phyloP scores from a whole-genome alignment of 2,797 vertebrate species.

The Crotalus adamanteus region DNA sequence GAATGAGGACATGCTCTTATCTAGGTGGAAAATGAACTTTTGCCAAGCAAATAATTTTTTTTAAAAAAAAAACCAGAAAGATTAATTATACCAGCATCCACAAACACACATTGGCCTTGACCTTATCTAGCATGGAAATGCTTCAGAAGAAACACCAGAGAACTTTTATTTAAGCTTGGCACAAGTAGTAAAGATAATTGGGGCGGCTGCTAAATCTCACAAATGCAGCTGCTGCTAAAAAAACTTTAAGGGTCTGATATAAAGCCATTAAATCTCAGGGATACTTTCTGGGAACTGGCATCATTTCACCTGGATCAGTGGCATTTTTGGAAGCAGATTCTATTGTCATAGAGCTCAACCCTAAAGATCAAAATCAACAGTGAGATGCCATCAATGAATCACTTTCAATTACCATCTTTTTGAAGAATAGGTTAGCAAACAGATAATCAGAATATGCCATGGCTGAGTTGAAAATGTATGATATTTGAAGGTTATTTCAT shows the following conservation, averaged over 20 bases:
- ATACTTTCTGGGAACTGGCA: slow-evolving; percentile 51
- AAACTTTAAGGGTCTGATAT: slow-evolving; percentile 42
- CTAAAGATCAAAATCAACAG: slow-evolving; percentile 36
- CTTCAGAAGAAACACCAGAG: slow-evolving; percentile 51
- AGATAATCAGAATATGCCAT: slow-evolving; percentile 27
- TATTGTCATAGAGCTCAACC: slow-evolving; percentile 21
- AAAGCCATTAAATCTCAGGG: slow-evolving; percentile 45
- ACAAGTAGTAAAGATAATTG: slow-evolving; percentile 36
- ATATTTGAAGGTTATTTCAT: slow-evolving; percentile 20
- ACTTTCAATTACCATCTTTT: slow-evolving; percentile 4
- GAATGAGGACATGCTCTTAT: slow-evolving; percentile 45
- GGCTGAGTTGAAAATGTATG: slow-evolving; percentile 29
- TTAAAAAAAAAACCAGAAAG: slow-evolving; percentile 1
- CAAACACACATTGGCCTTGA: slow-evolving; percentile 43
- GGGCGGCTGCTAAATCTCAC: slow-evolving; percentile 44
- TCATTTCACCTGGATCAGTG: slow-evolving; percentile 44
- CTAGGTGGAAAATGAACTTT: slow-evolving; percentile 36
- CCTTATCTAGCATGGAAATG: slow-evolving; percentile 59
- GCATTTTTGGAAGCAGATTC: slow-evolving; percentile 7
- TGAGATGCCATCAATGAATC: slow-evolving; percentile 20
- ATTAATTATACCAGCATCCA: slow-evolving; percentile 52
- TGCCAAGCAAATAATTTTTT: slow-evolving; percentile 52
- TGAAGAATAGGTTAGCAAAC: slow-evolving; percentile 15
- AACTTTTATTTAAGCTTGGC: slow-evolving; percentile 64
- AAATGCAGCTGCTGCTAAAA: slow-evolving; percentile 60